A percentile compares a stretch with the other conserved stretches of the same genome.
phyloP scores from a whole-genome alignment of 30 jellyfish, hydroid and myxozoan genomes.

The Chironex yamaguchii region DNA sequence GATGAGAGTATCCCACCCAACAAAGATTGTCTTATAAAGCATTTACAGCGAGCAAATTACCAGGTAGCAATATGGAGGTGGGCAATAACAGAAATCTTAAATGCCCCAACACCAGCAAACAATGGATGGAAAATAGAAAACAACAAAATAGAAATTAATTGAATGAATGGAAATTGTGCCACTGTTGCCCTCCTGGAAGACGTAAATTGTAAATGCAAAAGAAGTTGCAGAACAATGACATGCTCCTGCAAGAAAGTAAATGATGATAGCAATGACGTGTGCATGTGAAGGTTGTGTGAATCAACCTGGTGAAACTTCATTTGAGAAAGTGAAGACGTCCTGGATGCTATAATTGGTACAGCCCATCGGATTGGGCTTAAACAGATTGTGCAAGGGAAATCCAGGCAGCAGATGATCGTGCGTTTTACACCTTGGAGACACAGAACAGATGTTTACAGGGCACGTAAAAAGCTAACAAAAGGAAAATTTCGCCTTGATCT shows the following conservation, averaged over 20 bases:
- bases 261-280: conserved; percentile 34
- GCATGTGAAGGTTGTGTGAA: conserved; percentile 70
- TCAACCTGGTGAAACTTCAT: conserved; percentile 18
- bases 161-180: conserved; percentile 51
- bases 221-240: conserved; percentile 56
- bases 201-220: conserved; percentile 30
- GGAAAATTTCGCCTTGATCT: conserved; percentile 24
- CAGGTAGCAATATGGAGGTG: conserved; percentile 69
- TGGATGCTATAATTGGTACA: too few relatives aligned
- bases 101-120: conserved; percentile 38
- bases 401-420: conserved; percentile 46
- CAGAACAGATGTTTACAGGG: conserved; percentile 37
- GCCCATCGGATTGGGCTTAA: too few relatives aligned
- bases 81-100: conserved; percentile 3
- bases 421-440: conserved; percentile 54
- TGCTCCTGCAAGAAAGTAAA: conserved; percentile 64
- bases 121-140: conserved; percentile 66
- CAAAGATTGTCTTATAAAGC: conserved; percentile 35
- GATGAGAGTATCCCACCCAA: conserved; percentile 64
- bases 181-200: conserved; percentile 31
- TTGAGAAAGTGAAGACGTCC: too few relatives aligned
- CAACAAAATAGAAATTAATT: conserved; percentile 38
- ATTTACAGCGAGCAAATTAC: conserved; percentile 66
- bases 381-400: conserved; percentile 32
- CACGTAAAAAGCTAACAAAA: conserved; percentile 11